Evolutionary conservation across 2,113 vertebrate species (phyloP).

Genomic region (Tragelaphus scriptus): DNA sequence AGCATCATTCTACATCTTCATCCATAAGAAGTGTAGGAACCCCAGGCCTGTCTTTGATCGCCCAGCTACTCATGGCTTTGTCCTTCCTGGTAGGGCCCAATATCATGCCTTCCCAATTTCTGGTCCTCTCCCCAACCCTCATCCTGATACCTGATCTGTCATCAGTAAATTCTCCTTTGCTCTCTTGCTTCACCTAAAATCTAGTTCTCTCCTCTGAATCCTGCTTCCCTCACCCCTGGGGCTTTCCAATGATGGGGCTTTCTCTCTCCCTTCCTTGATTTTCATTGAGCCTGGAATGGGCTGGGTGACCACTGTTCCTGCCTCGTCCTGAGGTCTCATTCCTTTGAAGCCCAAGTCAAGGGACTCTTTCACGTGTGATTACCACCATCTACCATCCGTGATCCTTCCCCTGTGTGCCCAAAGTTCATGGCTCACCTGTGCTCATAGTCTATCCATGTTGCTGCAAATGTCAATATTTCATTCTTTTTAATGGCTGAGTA

Average conservation of each 20-base stretch:
- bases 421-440: neutral
- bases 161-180: neutral
- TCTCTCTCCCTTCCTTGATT: neutral
- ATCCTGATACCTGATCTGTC: neutral
- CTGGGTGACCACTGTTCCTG: neutral
- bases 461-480: neutral
- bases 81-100: neutral
- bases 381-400: neutral
- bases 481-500: neutral
- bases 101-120: too few species aligned
- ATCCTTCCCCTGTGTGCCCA: neutral
- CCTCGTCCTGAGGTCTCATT: neutral
- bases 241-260: neutral
- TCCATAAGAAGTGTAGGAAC: neutral
- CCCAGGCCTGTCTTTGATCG: neutral
- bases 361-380: fast-evolving
- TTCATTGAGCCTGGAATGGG: fast-evolving
- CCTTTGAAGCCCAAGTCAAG: fast-evolving
- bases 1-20: fast-evolving
- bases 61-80: neutral
- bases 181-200: neutral
- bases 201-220: neutral
- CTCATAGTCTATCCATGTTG: neutral
- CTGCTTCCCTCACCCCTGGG: neutral
- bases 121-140: neutral